A percentile compares a stretch with the other conserved stretches of the same genome.
Conservation (phyloP, 2,113 vertebrate species). For the Oceanodroma tethys region DNA sequence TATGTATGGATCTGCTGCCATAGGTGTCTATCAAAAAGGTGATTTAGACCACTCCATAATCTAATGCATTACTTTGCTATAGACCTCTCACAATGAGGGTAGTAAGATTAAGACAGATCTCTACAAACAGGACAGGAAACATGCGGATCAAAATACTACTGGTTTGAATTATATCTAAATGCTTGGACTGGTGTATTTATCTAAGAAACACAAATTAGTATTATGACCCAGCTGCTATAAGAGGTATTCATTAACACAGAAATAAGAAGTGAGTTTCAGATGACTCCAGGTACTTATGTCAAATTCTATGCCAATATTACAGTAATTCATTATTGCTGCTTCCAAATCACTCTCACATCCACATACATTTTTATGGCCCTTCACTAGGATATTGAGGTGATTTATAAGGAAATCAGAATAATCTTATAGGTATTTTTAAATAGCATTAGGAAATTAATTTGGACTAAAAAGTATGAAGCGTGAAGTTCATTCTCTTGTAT, state of each 20-base stretch:
- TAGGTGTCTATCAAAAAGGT: background rate
- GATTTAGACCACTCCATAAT: background rate
- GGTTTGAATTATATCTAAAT: background rate
- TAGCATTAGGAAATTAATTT: background rate
- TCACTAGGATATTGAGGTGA: background rate
- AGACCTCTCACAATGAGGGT: background rate
- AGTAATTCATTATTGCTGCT: background rate
- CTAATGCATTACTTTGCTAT: background rate
- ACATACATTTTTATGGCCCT: background rate
- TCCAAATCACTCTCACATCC: background rate
- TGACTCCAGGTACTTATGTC: background rate
- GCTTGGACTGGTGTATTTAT: background rate
- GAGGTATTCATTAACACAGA: background rate
- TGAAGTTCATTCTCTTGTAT: background rate
- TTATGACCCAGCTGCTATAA: background rate
- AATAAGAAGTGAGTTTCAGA: background rate
- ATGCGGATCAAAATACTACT: background rate
- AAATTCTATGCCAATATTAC: background rate
- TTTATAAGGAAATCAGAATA: slow-evolving; percentile 6
- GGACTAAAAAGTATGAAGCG: background rate
- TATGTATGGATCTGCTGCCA: background rate
- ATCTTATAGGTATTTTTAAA: background rate
- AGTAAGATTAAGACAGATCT: background rate
- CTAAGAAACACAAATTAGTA: background rate
- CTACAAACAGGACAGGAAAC: background rate